Percentiles rank a stretch among this genome's conserved stretches.
Conservation (phyloP, 2,113 vertebrate species). For the Corythornis cristatus region DNA sequence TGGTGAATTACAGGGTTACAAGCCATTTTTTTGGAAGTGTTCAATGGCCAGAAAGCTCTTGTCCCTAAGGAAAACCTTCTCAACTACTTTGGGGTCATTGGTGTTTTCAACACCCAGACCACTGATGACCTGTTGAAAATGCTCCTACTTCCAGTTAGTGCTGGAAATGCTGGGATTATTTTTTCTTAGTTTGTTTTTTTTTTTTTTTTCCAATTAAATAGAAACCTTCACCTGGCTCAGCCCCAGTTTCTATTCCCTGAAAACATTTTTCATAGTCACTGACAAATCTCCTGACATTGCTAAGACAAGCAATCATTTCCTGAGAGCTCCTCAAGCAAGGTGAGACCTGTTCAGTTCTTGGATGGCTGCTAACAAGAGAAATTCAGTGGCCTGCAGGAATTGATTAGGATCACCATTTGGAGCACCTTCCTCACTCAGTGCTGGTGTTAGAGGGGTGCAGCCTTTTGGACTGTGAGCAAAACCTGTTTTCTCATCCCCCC, state of each 20-base stretch:
- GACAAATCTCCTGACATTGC: slow-evolving; percentile 39
- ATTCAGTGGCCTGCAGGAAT: slow-evolving; percentile 12
- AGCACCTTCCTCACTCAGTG: not conserved
- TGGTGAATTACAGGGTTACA: not conserved
- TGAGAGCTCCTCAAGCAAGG: slow-evolving; percentile 12
- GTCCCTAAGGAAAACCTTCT: not conserved
- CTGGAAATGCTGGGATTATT: not conserved
- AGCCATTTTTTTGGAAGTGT: not conserved
- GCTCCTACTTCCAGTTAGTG: slow-evolving; percentile 18
- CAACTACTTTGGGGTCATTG: not conserved
- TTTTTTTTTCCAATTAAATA: not conserved
- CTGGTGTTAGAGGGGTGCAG: not conserved
- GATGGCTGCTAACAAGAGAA: not conserved
- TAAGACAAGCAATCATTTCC: slow-evolving; percentile 28
- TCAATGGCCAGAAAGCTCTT: not conserved
- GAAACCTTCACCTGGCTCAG: slow-evolving; percentile 51
- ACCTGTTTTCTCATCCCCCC: not conserved
- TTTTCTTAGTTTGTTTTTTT: not conserved
- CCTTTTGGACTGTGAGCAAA: not conserved
- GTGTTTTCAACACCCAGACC: not conserved
- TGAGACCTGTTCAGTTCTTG: slow-evolving; percentile 14
- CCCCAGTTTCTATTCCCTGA: slow-evolving; percentile 39
- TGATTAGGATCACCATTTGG: not conserved
- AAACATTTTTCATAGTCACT: slow-evolving; percentile 42
- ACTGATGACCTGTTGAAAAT: not conserved